Conservation (phyloP, 1,140 invertebrate genomes). For the Neelides sp. region DNA sequence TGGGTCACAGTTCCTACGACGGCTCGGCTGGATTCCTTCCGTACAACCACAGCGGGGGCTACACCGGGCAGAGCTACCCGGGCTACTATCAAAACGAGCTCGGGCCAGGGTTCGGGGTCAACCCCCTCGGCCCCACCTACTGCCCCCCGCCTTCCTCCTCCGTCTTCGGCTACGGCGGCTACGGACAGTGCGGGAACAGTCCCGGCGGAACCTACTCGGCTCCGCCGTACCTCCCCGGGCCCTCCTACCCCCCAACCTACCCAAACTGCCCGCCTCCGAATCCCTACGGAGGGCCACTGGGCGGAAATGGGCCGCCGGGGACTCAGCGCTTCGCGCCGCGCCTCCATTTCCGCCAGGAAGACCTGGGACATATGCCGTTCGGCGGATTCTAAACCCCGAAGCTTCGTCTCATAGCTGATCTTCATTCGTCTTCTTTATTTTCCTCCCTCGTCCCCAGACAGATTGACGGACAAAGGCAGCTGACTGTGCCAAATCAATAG, state of each 20-base stretch:
- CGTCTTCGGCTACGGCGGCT: slow-evolving; percentile 29
- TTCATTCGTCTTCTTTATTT: too few species aligned
- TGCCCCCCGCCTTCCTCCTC: slow-evolving; percentile 30
- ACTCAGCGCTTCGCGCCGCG: slow-evolving; percentile 16
- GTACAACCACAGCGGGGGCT: slow-evolving; percentile 17
- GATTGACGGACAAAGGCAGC: too few species aligned
- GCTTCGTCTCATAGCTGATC: neutral
- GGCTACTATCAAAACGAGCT: slow-evolving; percentile 28
- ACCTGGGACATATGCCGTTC: slow-evolving; percentile 41
- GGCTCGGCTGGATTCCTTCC: slow-evolving; percentile 27
- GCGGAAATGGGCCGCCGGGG: slow-evolving; percentile 4
- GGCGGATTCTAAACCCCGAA: slow-evolving; percentile 43
- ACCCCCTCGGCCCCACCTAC: slow-evolving; percentile 25
- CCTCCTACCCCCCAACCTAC: too few species aligned
- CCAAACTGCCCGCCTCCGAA: slow-evolving; percentile 14
- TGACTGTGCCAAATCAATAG: too few species aligned
- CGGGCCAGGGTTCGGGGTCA: slow-evolving; percentile 20
- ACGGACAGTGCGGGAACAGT: slow-evolving; percentile 16
- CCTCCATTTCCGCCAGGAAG: slow-evolving; percentile 30
- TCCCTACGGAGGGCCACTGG: slow-evolving; percentile 17
- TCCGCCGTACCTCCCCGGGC: slow-evolving; percentile 9
- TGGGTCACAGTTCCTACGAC: slow-evolving; percentile 19
- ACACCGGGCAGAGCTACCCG: too few species aligned
- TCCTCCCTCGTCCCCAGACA: too few species aligned
- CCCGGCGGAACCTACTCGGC: too few species aligned